Percentiles rank a stretch among this genome's conserved stretches.
phyloP scores from a whole-genome alignment of 2,888 invertebrate genomes.

The Tortricodes alternella region DNA sequence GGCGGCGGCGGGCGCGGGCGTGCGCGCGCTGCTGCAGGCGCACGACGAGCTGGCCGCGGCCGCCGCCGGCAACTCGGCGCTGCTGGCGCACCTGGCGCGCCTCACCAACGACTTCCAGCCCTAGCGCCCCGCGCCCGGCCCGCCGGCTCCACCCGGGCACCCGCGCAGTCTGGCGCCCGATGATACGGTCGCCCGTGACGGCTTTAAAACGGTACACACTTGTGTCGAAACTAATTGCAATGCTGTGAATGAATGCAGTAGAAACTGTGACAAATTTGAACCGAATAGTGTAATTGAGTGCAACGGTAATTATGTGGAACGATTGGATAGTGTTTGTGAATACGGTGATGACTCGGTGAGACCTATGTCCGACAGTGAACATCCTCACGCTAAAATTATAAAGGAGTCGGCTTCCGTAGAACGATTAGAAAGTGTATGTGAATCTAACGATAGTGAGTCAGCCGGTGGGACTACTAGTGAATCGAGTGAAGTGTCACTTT shows the following conservation, averaged over 20 bases:
- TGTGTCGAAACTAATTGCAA: not conserved
- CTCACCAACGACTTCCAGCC: slow-evolving; percentile 34
- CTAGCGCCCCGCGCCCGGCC: slow-evolving; percentile 36
- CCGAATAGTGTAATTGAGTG: not conserved
- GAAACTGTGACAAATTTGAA: not conserved
- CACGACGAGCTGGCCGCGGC: slow-evolving; percentile 56
- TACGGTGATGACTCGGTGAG: not conserved
- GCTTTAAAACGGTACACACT: no score
- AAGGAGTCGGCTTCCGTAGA: not conserved
- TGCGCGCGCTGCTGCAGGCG: slow-evolving; percentile 59
- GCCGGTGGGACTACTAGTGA: slow-evolving; percentile 2
- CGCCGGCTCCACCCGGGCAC: slow-evolving; percentile 18
- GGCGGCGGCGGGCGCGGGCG: slow-evolving; percentile 48
- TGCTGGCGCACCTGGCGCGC: slow-evolving; percentile 40
- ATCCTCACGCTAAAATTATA: no score
- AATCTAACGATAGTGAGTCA: not conserved
- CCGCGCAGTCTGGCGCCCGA: not conserved
- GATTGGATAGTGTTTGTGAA: not conserved
- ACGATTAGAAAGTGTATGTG: not conserved
- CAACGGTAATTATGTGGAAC: not conserved
- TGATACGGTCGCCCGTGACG: not conserved
- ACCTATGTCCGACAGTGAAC: no score
- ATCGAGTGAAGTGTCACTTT: slow-evolving; percentile 33
- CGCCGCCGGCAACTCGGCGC: slow-evolving; percentile 50
- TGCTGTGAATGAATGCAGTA: not conserved